Conservation (phyloP, 2,888 invertebrate genomes). For the Andrena bucephala region DNA sequence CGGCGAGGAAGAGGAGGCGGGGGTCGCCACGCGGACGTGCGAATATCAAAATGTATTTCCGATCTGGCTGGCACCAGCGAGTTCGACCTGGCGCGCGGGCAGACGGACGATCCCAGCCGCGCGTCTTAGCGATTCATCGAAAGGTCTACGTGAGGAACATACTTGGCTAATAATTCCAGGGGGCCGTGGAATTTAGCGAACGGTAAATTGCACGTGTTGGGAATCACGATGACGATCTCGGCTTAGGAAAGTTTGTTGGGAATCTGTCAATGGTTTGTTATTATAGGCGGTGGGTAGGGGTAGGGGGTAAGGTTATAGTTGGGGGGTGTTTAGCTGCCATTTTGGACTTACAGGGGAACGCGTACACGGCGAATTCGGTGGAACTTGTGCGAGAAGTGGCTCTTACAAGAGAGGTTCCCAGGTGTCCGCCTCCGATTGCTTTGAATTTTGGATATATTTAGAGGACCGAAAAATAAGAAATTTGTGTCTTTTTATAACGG, state of each 20-base stretch:
- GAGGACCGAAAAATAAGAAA: no score
- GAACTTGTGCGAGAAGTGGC: no score
- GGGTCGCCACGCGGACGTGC: conserved; percentile 2
- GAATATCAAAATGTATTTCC: conserved; percentile 42
- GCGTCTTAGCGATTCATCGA: conserved; percentile 47
- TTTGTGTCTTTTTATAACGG: no score
- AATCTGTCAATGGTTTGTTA: not conserved
- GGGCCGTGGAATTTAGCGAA: conserved; percentile 19
- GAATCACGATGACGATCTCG: conserved; percentile 25
- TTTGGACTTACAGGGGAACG: no score
- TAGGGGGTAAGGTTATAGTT: no score
- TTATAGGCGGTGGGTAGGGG: not conserved
- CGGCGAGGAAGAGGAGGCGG: not conserved
- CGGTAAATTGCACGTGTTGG: conserved; percentile 43
- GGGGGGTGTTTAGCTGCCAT: no score
- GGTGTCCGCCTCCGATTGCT: no score
- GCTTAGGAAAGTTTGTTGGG: not conserved
- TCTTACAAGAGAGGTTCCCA: no score
- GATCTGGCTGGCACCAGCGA: not conserved
- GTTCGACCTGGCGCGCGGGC: not conserved
- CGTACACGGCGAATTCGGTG: no score
- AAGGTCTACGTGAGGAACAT: conserved; percentile 44
- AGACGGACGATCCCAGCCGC: not conserved
- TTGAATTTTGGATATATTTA: no score
- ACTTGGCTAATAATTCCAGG: conserved; percentile 29